Conservation (phyloP, 2,797 vertebrate genomes). For the Nannoperca obscura region DNA sequence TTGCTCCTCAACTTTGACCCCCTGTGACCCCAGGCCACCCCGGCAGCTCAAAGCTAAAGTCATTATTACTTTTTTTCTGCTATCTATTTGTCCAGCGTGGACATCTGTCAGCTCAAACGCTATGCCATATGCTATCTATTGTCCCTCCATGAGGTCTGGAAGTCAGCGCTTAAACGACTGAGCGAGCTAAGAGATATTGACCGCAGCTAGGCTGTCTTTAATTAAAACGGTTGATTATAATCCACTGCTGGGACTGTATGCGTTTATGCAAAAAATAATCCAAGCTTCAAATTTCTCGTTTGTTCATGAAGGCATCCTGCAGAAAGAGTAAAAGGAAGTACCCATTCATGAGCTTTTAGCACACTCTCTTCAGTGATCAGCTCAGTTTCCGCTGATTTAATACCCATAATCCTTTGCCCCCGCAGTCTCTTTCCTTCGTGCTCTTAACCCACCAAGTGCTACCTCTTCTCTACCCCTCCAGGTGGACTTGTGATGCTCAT, state of each 20-base stretch:
- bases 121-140: conserved; percentile 81
- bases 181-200: conserved; percentile 61
- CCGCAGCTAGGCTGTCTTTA: conserved; percentile 47
- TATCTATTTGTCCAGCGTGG: conserved; percentile 63
- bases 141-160: conserved; percentile 49
- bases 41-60: conserved; percentile 74
- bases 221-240: conserved; percentile 65
- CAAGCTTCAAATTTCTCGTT: conserved; percentile 40
- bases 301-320: conserved; percentile 14
- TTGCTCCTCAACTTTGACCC: conserved; percentile 53
- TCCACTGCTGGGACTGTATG: conserved; percentile 18
- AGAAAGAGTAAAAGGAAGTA: conserved; percentile 23
- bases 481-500: conserved; percentile 81
- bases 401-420: conserved; percentile 53
- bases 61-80: conserved; percentile 72
- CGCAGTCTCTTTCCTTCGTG: conserved; percentile 27
- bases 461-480: conserved; percentile 48
- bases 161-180: conserved; percentile 54
- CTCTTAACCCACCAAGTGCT: conserved; percentile 29
- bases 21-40: conserved; percentile 47
- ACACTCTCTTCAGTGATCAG: conserved; percentile 30
- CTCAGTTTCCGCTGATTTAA: conserved; percentile 41
- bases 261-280: conserved; percentile 19
- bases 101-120: conserved; percentile 81
- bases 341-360: conserved; percentile 19